phyloP scores from a whole-genome alignment of 2,888 invertebrate genomes.

The Gymnoscelis rufifasciata region DNA sequence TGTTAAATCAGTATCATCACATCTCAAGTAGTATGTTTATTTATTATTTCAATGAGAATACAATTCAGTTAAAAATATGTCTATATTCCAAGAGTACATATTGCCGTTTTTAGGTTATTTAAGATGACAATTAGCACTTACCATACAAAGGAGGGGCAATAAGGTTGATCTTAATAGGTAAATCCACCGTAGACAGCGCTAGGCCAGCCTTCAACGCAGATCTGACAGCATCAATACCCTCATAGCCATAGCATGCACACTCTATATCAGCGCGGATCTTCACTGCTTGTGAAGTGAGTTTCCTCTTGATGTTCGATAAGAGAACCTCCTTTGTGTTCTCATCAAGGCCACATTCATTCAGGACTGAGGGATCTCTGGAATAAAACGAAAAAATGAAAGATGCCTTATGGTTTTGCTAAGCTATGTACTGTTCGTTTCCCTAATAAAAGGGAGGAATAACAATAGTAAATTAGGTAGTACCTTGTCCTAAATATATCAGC shows the following conservation, averaged over 20 bases:
- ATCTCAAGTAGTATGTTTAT: too few relatives aligned
- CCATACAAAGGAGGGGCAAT: conserved; percentile 98
- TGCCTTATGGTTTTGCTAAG: too few relatives aligned
- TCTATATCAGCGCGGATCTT: conserved; percentile 71
- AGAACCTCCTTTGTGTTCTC: conserved; percentile 94
- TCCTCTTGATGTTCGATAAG: conserved; percentile 95
- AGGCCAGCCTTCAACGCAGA: conserved; percentile 93
- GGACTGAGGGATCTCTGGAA: conserved; percentile 92
- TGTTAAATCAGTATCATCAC: too few relatives aligned
- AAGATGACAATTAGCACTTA: conserved; percentile 58
- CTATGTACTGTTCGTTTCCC: too few relatives aligned
- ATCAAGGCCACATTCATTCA: conserved; percentile 97
- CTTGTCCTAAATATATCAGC: too few relatives aligned
- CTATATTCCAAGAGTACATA: too few relatives aligned
- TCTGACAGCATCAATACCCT: conserved; percentile 99
- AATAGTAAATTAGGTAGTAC: too few relatives aligned
- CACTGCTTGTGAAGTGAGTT: conserved; percentile 92
- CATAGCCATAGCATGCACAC: conserved; percentile 84
- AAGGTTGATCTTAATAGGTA: conserved; percentile 98
- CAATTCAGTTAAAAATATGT: too few relatives aligned
- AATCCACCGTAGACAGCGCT: conserved; percentile 91
- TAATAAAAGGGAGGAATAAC: too few relatives aligned
- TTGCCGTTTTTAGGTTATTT: too few relatives aligned
- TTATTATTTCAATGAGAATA: too few relatives aligned
- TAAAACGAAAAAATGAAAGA: neutral